phyloP scores from a whole-genome alignment of 2,797 vertebrate genomes.

The Eupleurogrammus muticus region DNA sequence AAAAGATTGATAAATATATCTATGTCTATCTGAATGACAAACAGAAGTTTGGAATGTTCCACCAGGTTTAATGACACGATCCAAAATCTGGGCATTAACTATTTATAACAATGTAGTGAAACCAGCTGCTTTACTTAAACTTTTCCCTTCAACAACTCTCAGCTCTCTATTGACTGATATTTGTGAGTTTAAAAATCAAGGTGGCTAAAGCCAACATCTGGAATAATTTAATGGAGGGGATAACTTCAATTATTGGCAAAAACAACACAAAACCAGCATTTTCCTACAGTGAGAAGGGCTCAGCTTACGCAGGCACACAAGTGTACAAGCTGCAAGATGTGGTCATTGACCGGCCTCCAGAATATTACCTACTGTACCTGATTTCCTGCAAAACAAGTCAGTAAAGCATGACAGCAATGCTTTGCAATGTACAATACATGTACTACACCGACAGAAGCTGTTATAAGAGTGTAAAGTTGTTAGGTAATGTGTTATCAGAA shows the following conservation, averaged over 20 bases:
- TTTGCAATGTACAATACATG: not conserved
- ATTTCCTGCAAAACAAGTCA: conserved; percentile 46
- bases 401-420: conserved; percentile 31
- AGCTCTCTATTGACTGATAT: conserved; percentile 3
- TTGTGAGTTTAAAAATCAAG: conserved; percentile 20
- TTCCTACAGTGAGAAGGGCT: conserved; percentile 5
- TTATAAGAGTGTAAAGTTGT: conserved; percentile 28
- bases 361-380: not conserved
- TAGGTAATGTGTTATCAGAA: conserved; percentile 27
- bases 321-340: conserved; percentile 4
- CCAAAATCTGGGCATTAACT: not conserved
- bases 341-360: conserved; percentile 20
- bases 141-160: conserved; percentile 5
- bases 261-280: conserved; percentile 27
- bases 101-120: conserved; percentile 7
- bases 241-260: conserved; percentile 19
- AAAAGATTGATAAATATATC: not conserved
- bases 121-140: conserved; percentile 7
- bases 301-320: conserved; percentile 6
- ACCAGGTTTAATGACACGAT: not conserved
- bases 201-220: conserved; percentile 32
- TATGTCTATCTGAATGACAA: not conserved
- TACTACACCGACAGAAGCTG: conserved; percentile 12
- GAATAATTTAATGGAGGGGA: conserved; percentile 11
- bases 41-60: not conserved